phyloP scores from a whole-genome alignment of 2,888 invertebrate genomes.

The Scotopteryx bipunctaria region DNA sequence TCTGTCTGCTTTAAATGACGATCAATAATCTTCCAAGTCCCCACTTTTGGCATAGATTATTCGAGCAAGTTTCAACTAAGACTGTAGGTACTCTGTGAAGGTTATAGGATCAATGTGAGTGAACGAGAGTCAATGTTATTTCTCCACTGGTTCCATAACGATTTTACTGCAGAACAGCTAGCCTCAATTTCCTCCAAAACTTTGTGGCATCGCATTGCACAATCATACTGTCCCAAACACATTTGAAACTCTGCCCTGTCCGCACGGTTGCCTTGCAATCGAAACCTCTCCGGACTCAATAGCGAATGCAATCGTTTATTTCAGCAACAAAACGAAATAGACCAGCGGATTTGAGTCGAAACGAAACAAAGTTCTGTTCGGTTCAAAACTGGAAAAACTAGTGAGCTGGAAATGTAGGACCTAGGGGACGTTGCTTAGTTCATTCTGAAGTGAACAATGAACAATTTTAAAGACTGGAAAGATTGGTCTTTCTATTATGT shows the following conservation, averaged over 20 bases:
- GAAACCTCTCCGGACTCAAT: constrained; percentile 33
- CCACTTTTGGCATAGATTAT: neutral
- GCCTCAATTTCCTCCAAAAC: neutral
- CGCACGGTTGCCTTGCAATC: constrained; percentile 22
- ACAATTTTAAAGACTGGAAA: too few species aligned
- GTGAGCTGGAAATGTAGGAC: constrained; percentile 51
- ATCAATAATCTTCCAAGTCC: neutral
- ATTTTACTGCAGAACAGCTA: too few species aligned
- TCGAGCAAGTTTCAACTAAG: too few species aligned
- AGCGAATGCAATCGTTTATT: constrained; percentile 26
- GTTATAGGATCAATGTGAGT: too few species aligned
- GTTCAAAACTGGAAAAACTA: constrained; percentile 43
- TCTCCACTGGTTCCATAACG: too few species aligned
- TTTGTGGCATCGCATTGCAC: constrained; percentile 18
- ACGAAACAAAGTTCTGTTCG: constrained; percentile 45
- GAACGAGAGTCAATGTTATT: too few species aligned
- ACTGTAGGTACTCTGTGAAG: too few species aligned
- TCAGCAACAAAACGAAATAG: constrained; percentile 43
- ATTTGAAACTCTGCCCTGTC: constrained; percentile 28
- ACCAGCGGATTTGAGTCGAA: constrained; percentile 45
- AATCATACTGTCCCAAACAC: constrained; percentile 27
- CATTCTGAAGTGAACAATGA: neutral
- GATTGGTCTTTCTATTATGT: too few species aligned
- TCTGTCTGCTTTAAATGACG: constrained; percentile 4
- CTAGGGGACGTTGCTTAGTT: too few species aligned